These are phyloP conservation scores for Schrankia costaestrigalis DNA, from an alignment of 2,888 invertebrate genomes.

Conservation along the genomic window DNA sequence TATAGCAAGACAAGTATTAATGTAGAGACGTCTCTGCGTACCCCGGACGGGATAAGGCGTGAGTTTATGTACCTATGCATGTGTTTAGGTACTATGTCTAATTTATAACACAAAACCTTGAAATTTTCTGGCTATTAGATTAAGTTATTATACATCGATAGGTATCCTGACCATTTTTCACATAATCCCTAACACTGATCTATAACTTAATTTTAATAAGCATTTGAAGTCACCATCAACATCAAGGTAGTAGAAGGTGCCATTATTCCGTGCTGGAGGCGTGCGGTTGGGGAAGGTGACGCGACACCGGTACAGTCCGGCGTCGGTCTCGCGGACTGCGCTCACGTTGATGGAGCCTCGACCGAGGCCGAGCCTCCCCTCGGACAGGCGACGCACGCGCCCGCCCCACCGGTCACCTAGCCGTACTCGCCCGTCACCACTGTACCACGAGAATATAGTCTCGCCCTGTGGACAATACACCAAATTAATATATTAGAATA, in stretches of 20 bases:
- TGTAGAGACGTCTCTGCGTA: too few species aligned
- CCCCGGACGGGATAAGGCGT: too few species aligned
- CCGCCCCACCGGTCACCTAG: conserved; percentile 89
- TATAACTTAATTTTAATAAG: background rate
- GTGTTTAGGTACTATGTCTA: too few species aligned
- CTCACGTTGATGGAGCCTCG: conserved; percentile 91
- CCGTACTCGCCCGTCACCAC: conserved; percentile 83
- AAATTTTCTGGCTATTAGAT: background rate
- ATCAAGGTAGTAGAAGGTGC: conserved; percentile 93
- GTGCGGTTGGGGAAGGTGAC: conserved; percentile 93
- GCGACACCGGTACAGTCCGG: conserved; percentile 95
- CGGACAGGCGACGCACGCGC: conserved; percentile 84
- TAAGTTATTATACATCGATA: too few species aligned
- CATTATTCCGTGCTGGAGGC: conserved; percentile 91
- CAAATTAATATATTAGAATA: too few species aligned
- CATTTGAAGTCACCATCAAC: conserved; percentile 86
- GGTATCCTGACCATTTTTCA: background rate
- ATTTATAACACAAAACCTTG: too few species aligned
- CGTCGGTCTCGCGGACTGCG: conserved; percentile 92
- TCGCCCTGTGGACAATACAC: conserved; percentile 84
- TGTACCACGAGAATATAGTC: conserved; percentile 90
- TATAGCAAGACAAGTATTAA: too few species aligned
- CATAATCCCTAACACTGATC: background rate
- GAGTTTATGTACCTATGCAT: too few species aligned
- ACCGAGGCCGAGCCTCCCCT: conserved; percentile 63